Conservation (phyloP, 2,888 invertebrate genomes). For the Nomada lathburiana region DNA sequence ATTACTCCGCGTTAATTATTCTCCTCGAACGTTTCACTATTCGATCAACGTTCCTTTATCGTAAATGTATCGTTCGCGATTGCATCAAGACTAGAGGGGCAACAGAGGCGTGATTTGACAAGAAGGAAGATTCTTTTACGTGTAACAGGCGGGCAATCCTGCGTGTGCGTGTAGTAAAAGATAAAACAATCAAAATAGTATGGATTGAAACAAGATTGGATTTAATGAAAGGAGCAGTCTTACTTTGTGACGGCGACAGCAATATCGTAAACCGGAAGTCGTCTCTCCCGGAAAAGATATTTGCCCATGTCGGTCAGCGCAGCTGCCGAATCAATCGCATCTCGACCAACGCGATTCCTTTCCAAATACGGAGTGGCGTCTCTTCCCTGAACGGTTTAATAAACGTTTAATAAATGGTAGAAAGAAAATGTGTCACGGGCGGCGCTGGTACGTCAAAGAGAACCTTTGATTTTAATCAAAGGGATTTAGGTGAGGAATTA, state of each 20-base stretch:
- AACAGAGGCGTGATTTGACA: background rate
- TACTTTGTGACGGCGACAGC: conserved; percentile 98
- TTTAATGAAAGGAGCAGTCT: conserved; percentile 84
- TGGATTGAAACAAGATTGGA: background rate
- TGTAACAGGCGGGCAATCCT: background rate
- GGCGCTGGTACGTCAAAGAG: background rate
- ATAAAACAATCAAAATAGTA: background rate
- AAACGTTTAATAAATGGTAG: background rate
- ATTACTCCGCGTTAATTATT: background rate
- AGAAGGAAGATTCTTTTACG: background rate
- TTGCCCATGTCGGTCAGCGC: conserved; percentile 98
- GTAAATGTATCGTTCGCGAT: background rate
- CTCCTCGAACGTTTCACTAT: background rate
- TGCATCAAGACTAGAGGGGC: background rate
- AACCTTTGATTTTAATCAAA: background rate
- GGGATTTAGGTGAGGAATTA: background rate
- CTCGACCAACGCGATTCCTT: conserved; percentile 95
- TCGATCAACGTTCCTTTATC: background rate
- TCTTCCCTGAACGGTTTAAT: conserved; percentile 88
- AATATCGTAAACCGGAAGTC: conserved; percentile 97
- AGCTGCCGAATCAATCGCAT: conserved; percentile 97
- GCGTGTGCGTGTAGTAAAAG: background rate
- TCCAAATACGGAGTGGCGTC: conserved; percentile 98
- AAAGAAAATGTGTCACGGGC: background rate
- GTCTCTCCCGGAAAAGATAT: conserved; percentile 96